Evolutionary conservation across 2,113 vertebrate species (phyloP).

Genomic region (Prunella fulvescens): DNA sequence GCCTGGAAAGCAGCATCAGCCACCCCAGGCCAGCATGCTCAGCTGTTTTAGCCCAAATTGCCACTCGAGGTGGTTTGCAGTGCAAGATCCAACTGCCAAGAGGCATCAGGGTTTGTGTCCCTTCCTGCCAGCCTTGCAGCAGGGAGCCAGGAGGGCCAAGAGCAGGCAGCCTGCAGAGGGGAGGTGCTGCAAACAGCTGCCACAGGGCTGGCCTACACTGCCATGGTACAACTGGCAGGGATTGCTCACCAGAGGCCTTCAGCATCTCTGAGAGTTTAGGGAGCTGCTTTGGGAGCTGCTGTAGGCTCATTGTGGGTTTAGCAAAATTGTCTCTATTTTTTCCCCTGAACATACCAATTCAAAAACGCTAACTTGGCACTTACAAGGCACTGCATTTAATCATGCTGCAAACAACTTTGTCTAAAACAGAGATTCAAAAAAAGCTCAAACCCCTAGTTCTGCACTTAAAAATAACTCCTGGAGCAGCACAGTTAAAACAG

Average conservation of each 20-base stretch:
- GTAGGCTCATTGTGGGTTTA: background rate
- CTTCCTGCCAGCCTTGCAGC: background rate
- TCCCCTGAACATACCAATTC: background rate
- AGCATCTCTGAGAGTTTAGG: background rate
- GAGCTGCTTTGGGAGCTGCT: background rate
- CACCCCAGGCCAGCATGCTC: background rate
- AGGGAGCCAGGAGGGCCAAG: background rate
- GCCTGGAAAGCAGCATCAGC: background rate
- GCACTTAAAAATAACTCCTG: background rate
- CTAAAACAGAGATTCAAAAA: background rate
- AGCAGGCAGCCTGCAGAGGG: background rate
- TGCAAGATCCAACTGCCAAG: background rate
- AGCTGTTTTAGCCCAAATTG: background rate
- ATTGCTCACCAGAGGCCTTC: background rate
- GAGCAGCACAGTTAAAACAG: background rate
- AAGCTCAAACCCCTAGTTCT: background rate
- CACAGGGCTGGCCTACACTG: accelerated
- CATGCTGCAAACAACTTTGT: background rate
- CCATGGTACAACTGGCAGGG: background rate
- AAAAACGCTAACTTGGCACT: background rate
- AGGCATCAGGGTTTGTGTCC: background rate
- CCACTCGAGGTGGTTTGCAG: background rate
- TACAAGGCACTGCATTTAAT: background rate
- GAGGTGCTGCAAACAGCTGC: background rate
- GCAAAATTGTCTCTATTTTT: background rate